Percentiles rank a stretch among this genome's conserved stretches.
Evolutionary conservation across 2,113 vertebrate species (phyloP).

Genomic region (Labeo catla): DNA sequence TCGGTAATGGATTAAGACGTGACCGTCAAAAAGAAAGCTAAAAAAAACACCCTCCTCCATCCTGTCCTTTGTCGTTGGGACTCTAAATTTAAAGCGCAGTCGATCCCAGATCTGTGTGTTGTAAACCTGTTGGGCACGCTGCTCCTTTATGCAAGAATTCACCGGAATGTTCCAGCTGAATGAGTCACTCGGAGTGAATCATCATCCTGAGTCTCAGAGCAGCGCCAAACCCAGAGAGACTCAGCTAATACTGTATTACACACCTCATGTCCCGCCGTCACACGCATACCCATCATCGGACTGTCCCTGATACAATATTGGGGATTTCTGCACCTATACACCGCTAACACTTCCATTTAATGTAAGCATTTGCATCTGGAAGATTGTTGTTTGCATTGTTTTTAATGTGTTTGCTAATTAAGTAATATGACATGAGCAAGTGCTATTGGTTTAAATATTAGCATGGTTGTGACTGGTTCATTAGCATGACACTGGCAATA

Average conservation of each 20-base stretch:
- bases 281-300: background rate
- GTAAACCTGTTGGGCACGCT: slow-evolving; percentile 27
- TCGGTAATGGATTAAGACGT: background rate
- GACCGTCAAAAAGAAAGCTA: background rate
- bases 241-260: slow-evolving; percentile 10
- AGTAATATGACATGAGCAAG: too few species aligned
- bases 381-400: background rate
- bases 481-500: too few species aligned
- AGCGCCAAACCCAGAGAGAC: background rate
- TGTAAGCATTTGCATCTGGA: background rate
- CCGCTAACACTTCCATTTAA: background rate
- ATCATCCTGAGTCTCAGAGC: slow-evolving; percentile 24
- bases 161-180: slow-evolving; percentile 43
- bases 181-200: slow-evolving; percentile 51
- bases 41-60: background rate
- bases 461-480: too few species aligned
- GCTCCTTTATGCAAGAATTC: background rate
- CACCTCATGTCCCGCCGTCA: background rate
- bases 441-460: too few species aligned
- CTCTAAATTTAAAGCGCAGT: slow-evolving; percentile 11
- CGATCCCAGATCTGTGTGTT: slow-evolving; percentile 1
- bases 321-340: background rate
- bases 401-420: too few species aligned
- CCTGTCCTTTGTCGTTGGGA: slow-evolving; percentile 4
- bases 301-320: background rate